phyloP scores from a whole-genome alignment of 2,113 vertebrate genomes.

The Cephalopholis sonnerati region DNA sequence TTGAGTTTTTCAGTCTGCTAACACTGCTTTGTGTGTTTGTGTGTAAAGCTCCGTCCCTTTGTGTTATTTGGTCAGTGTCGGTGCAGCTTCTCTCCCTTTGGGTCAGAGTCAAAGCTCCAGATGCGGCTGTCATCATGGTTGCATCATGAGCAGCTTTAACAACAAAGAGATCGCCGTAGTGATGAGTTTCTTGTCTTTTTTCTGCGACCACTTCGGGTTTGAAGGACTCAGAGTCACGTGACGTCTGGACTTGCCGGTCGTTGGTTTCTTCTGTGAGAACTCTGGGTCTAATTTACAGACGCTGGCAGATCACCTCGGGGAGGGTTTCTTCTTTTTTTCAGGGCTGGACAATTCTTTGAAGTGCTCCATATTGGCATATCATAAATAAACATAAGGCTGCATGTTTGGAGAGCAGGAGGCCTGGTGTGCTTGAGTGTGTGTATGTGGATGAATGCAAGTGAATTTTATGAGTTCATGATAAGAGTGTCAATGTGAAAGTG shows the following conservation, averaged over 20 bases:
- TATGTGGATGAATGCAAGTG: not conserved
- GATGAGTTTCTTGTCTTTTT: not conserved
- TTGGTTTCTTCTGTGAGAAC: slow-evolving; percentile 18
- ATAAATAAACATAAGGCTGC: slow-evolving; percentile 73
- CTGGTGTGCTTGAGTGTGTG: slow-evolving; percentile 2
- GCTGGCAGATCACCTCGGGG: slow-evolving; percentile 39
- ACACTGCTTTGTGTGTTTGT: not conserved
- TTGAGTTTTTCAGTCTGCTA: not conserved
- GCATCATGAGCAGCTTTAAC: slow-evolving; percentile 32
- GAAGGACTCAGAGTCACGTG: not conserved
- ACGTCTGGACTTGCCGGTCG: no score
- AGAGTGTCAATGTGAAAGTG: slow-evolving; percentile 17
- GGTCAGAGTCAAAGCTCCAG: slow-evolving; percentile 23
- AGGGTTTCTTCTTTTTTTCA: not conserved
- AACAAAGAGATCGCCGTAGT: not conserved
- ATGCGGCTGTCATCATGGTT: slow-evolving; percentile 24
- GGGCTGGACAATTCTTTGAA: slow-evolving; percentile 74
- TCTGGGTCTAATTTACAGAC: slow-evolving; percentile 28
- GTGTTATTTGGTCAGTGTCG: no score
- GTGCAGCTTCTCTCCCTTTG: not conserved
- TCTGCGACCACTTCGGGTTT: not conserved
- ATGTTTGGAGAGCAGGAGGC: slow-evolving; percentile 51
- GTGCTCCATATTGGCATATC: slow-evolving; percentile 66
- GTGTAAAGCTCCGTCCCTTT: no score
- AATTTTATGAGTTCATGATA: slow-evolving; percentile 29